Evolutionary conservation across 2,888 invertebrate species (phyloP).

Genomic region (Timema podura): DNA sequence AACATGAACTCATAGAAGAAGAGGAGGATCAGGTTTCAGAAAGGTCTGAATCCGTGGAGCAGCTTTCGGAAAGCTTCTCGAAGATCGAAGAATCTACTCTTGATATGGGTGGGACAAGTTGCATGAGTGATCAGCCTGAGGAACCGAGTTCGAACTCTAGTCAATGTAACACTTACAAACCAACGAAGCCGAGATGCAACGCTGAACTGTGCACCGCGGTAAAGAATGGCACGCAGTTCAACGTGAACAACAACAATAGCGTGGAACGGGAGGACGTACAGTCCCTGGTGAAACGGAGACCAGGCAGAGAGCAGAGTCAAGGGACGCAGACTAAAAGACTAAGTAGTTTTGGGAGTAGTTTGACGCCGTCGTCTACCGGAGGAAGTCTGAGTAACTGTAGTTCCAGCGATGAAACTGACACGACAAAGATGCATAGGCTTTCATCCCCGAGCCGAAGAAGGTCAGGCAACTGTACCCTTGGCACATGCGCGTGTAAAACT

Average conservation of each 20-base stretch:
- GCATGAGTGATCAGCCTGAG: conserved; percentile 19
- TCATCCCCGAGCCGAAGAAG: conserved; percentile 40
- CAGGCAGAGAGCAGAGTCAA: conserved; percentile 30
- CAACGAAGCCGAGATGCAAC: conserved; percentile 25
- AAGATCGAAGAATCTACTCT: conserved; percentile 28
- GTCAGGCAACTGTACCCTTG: conserved; percentile 6
- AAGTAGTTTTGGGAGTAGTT: conserved; percentile 40
- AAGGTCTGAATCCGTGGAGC: conserved; percentile 49
- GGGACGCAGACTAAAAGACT: conserved; percentile 37
- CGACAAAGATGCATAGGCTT: conserved; percentile 44
- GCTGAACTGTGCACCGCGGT: background rate
- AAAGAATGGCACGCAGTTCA: conserved; percentile 30
- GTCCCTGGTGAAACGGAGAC: conserved; percentile 6
- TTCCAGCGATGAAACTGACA: conserved; percentile 53
- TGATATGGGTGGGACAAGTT: conserved; percentile 22
- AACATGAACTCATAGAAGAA: conserved; percentile 53
- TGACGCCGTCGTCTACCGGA: conserved; percentile 48
- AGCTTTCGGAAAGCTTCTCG: conserved; percentile 30
- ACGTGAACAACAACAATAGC: conserved; percentile 51
- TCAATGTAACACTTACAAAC: conserved; percentile 19
- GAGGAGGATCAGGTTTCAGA: conserved; percentile 51
- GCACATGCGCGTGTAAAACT: conserved; percentile 6
- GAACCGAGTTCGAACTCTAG: conserved; percentile 17
- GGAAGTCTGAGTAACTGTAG: conserved; percentile 54
- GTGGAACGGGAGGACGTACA: conserved; percentile 41